Evolutionary conservation across 1,140 invertebrate genomes (phyloP), one percentile per base, ranked within the genome.

Genomic region (Chironomus striatipennis): DNA sequence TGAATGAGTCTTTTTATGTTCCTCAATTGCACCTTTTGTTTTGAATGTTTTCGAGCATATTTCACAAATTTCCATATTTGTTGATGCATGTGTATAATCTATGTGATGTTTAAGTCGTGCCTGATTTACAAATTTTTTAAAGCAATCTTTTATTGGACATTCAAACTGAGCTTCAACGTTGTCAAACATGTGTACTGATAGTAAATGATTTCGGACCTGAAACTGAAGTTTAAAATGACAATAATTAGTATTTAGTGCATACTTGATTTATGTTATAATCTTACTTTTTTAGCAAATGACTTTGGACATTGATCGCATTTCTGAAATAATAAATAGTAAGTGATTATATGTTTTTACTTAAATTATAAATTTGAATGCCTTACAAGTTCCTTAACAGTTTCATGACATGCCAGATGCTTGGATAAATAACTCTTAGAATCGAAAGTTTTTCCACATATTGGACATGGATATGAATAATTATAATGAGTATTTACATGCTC

Each of bases 281-380:
- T 34, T 34, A 34, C 24, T 75, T 79, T 77, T 43, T 80, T 81
- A 2, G 79, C 79, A 42, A 79, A 81, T 3, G 76, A 70, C 43
- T 79, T 79, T 1, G 78, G 77, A 42, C 80, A 81, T 43, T 79
- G 77, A 34, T 80, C 79, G 75, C 80, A 81, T 57, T 77, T 78
- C 74, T 77, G 80, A 9, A 75, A 70, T 20, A 70, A 70, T 5
- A 70, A 70, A 7, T 2, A 67, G 17, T 18, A 7, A 67, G 3
- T 67, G 43, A 9, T 70, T 70, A 70, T 20, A 8, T 12, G 9
- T 8, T 6, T 1, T 1, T 7, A 70, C 8, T 17, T 20, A 6
- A 70, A 8, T 18, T 7, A 7, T 0, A 12, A 15, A 70, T 67
- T 12, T 5, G n/a, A 17, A 8, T 18, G 6, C n/a, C 65, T 70